phyloP scores from a whole-genome alignment of 1,140 invertebrate genomes.

The Drosophila kikkawai region DNA sequence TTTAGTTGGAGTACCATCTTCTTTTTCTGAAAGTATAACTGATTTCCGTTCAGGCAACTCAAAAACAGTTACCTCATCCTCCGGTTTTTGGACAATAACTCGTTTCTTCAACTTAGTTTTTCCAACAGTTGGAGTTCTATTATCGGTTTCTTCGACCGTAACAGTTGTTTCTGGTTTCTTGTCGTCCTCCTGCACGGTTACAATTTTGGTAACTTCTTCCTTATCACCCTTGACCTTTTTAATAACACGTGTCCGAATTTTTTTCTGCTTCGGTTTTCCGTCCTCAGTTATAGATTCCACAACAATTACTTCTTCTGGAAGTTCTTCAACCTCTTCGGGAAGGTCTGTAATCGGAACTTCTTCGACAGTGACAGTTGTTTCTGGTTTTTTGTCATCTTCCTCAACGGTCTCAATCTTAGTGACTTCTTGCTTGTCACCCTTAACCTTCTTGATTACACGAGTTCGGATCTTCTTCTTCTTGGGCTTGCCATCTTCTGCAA shows the following conservation, averaged over 20 bases:
- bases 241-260: constrained; percentile 77
- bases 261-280: constrained; percentile 53
- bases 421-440: constrained; percentile 81
- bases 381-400: constrained; percentile 83
- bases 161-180: constrained; percentile 82
- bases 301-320: constrained; percentile 60
- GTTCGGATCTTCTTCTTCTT: constrained; percentile 74
- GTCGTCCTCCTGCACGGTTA: constrained; percentile 85
- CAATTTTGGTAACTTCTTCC: constrained; percentile 84
- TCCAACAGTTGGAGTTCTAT: constrained; percentile 30
- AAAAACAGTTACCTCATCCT: constrained; percentile 68
- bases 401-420: constrained; percentile 85
- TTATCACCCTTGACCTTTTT: constrained; percentile 83
- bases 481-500: constrained; percentile 42
- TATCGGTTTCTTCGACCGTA: constrained; percentile 66
- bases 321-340: constrained; percentile 45
- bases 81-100: constrained; percentile 61
- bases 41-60: constrained; percentile 76
- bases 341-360: constrained; percentile 43
- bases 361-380: constrained; percentile 75
- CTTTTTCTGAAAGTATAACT: constrained; percentile 76
- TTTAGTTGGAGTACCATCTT: constrained; percentile 83
- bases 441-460: constrained; percentile 80
- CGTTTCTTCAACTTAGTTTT: constrained; percentile 64
- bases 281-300: constrained; percentile 49